Evolutionary conservation across 2,797 vertebrate species (phyloP).

Genomic region (Peromyscus aztecus): DNA sequence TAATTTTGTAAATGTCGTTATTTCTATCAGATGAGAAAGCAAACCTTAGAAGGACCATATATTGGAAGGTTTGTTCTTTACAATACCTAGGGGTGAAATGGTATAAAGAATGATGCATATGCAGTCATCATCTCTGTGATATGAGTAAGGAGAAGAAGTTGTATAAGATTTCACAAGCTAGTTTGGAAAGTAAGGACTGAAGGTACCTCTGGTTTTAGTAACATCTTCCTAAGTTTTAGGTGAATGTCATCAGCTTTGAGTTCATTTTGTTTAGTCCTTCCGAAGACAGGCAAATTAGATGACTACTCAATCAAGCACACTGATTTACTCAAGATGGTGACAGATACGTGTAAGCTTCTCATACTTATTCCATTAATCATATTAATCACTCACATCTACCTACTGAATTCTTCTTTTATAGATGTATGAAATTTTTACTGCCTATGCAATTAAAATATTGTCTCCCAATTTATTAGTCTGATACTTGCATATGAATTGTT

Average conservation of each 20-base stretch:
- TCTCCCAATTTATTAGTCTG: neutral
- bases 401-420: neutral
- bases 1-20: neutral
- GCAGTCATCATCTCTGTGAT: neutral
- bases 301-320: neutral
- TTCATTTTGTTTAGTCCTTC: neutral
- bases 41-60: neutral
- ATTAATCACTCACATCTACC: conserved; percentile 67
- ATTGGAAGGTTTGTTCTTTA: neutral
- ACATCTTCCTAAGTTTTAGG: conserved; percentile 10
- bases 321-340: neutral
- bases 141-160: conserved; percentile 15
- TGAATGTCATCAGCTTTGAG: neutral
- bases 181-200: conserved; percentile 38
- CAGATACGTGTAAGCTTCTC: neutral
- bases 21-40: neutral
- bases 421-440: conserved; percentile 56
- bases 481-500: neutral
- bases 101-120: neutral
- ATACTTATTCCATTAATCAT: conserved; percentile 23
- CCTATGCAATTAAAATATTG: conserved; percentile 58
- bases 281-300: conserved; percentile 21
- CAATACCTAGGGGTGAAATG: neutral
- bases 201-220: neutral
- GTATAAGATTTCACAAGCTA: neutral